Percentiles rank a stretch among this genome's conserved stretches.
phyloP scores from a whole-genome alignment of 2,113 vertebrate genomes.

The Mesitornis unicolor region DNA sequence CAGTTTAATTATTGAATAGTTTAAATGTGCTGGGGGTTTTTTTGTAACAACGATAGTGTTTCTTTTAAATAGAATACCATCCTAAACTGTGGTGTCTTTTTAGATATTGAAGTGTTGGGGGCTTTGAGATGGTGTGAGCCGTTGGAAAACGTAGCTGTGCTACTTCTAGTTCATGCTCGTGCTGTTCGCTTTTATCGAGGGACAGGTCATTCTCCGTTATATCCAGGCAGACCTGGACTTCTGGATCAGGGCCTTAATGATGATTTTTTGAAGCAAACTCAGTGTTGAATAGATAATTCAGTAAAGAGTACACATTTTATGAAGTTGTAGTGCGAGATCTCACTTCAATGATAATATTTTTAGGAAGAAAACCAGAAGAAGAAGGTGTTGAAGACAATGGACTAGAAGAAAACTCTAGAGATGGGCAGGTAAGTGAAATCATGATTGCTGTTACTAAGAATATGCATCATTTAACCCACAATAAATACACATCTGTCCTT shows the following conservation, averaged over 20 bases:
- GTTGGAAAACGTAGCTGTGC: not conserved
- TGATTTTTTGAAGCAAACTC: not conserved
- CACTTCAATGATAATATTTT: not conserved
- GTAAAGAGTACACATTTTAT: rapidly evolving
- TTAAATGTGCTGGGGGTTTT: not conserved
- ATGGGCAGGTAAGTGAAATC: slow-evolving; percentile 79
- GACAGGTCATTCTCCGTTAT: rapidly evolving
- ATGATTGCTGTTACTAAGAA: not conserved
- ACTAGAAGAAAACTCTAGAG: slow-evolving; percentile 88
- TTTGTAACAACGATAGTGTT: not conserved
- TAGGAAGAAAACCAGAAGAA: slow-evolving; percentile 83
- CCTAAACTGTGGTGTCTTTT: not conserved
- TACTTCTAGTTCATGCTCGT: not conserved
- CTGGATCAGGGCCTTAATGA: not conserved
- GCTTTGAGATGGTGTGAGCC: not conserved
- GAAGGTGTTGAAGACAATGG: slow-evolving; percentile 86
- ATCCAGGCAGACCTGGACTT: not conserved
- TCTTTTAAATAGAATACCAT: not conserved
- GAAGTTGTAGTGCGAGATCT: not conserved
- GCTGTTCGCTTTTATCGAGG: rapidly evolving
- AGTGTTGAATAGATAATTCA: not conserved
- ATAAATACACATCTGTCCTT: not conserved
- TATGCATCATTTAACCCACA: not conserved
- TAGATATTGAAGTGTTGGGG: not conserved
- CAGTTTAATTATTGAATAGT: not conserved